phyloP scores from a whole-genome alignment of 2,113 vertebrate genomes.

The Amblyopsis rosae region DNA sequence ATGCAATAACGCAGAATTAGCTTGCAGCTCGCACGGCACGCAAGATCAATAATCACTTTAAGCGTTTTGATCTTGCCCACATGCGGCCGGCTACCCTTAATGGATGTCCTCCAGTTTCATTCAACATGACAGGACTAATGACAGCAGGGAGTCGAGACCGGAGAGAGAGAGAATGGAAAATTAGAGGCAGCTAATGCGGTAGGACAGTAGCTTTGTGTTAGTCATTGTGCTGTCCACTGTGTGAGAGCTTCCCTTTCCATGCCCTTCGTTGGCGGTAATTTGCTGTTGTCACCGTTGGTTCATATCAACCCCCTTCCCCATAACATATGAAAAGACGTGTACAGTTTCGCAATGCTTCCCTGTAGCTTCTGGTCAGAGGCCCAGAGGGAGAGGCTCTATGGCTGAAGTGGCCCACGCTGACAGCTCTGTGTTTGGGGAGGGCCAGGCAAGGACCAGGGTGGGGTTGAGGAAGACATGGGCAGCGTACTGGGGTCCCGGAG shows the following conservation, averaged over 20 bases:
- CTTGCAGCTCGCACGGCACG: conserved; percentile 8
- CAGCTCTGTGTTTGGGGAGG: conserved; percentile 46
- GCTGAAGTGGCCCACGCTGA: conserved; percentile 52
- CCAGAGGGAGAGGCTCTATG: conserved; percentile 47
- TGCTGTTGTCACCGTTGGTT: conserved; percentile 67
- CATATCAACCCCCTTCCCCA: conserved; percentile 56
- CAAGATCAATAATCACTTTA: conserved; percentile 50
- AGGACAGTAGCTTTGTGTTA: conserved; percentile 69
- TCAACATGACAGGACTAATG: conserved; percentile 39
- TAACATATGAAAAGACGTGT: conserved; percentile 62
- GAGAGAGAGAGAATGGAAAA: conserved; percentile 22
- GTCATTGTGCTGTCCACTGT: conserved; percentile 64
- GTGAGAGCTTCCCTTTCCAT: conserved; percentile 57
- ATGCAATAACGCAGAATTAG: conserved; percentile 17
- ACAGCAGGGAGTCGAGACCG: conserved; percentile 18
- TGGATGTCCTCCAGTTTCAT: conserved; percentile 39
- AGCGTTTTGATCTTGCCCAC: conserved; percentile 27
- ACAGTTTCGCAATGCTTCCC: conserved; percentile 53
- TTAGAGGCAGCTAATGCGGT: conserved; percentile 69
- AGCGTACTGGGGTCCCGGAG: conserved; percentile 42
- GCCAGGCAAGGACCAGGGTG: conserved; percentile 14
- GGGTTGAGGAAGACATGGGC: not conserved
- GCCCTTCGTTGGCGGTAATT: conserved; percentile 66
- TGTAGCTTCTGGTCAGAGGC: conserved; percentile 58
- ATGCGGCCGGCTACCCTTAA: conserved; percentile 24